A percentile compares a stretch with the other conserved stretches of the same genome.
These are phyloP conservation scores for Ibidorhyncha struthersii DNA, from an alignment of 2,113 vertebrate species.

Conservation along the genomic window DNA sequence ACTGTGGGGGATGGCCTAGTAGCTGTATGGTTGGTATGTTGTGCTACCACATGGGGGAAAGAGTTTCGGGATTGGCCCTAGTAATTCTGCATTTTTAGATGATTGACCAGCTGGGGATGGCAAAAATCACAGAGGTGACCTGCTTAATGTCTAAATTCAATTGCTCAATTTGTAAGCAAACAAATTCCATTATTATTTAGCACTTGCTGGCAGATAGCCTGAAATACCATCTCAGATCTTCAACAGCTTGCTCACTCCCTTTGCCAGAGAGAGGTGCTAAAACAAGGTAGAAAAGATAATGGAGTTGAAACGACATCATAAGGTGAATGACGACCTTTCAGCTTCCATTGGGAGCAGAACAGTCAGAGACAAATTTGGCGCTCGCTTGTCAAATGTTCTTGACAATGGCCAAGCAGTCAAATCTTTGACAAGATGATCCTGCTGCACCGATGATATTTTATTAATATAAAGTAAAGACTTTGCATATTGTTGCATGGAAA, in stretches of 20 bases:
- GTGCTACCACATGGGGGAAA: slow-evolving; percentile 47
- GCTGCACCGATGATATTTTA: slow-evolving; percentile 55
- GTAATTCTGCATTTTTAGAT: slow-evolving; percentile 13
- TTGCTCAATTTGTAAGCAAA: slow-evolving; percentile 51
- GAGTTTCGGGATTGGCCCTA: slow-evolving; percentile 38
- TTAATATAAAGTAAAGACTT: slow-evolving; percentile 64
- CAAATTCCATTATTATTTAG: slow-evolving; percentile 59
- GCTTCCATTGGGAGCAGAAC: slow-evolving; percentile 3
- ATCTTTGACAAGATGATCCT: slow-evolving; percentile 43
- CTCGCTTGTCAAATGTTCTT: slow-evolving; percentile 5
- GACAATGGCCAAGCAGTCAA: slow-evolving; percentile 35
- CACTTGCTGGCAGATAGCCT: slow-evolving; percentile 24
- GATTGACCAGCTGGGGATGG: slow-evolving; percentile 1
- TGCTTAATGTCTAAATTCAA: slow-evolving; percentile 42
- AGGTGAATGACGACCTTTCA: slow-evolving; percentile 60
- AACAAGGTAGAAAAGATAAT: slow-evolving; percentile 53
- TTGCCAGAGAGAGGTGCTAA: slow-evolving; percentile 56
- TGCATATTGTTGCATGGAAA: slow-evolving; percentile 51
- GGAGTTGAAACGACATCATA: slow-evolving; percentile 42
- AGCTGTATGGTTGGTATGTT: slow-evolving; percentile 72
- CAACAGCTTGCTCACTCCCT: background rate
- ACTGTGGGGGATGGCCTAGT: slow-evolving; percentile 81
- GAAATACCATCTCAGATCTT: slow-evolving; percentile 23
- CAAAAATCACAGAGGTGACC: slow-evolving; percentile 29
- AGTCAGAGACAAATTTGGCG: slow-evolving; percentile 35